These are phyloP conservation scores for Petrosia ficiformis DNA, from an alignment of 37 sponge, comb jelly and placozoan genomes.

Conservation along the genomic window DNA sequence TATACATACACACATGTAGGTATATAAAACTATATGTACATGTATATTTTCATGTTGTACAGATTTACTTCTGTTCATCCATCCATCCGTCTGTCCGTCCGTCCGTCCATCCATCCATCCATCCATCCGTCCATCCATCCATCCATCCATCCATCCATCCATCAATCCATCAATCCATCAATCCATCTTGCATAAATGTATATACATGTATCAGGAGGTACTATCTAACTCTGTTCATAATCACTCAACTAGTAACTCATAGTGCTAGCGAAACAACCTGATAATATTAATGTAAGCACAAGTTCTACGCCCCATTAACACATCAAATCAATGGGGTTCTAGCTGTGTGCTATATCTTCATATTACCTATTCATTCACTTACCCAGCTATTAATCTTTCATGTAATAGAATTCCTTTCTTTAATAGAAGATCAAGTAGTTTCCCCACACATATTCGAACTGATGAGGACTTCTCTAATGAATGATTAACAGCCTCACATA, in stretches of 20 bases:
- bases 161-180: too few relatives aligned
- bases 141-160: too few relatives aligned
- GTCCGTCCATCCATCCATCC: too few relatives aligned
- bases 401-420: constrained; percentile 17
- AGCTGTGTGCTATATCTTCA: not conserved
- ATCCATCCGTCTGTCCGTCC: too few relatives aligned
- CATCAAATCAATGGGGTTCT: not conserved
- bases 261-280: not conserved
- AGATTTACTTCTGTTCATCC: too few relatives aligned
- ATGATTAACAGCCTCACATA: constrained; percentile 44
- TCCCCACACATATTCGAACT: constrained; percentile 12
- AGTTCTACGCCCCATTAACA: not conserved
- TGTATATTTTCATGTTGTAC: too few relatives aligned
- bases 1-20: not conserved
- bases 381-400: constrained; percentile 49
- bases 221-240: not conserved
- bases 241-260: not conserved
- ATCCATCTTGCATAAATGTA: too few relatives aligned
- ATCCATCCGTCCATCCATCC: too few relatives aligned
- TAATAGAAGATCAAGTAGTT: constrained; percentile 40
- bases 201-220: not conserved
- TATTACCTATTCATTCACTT: not conserved
- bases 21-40: too few relatives aligned
- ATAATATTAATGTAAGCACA: not conserved
- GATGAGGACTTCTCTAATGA: constrained; percentile 45